Evolutionary conservation across 2,888 invertebrate genomes (phyloP).

Genomic region (Abrostola triplasia): DNA sequence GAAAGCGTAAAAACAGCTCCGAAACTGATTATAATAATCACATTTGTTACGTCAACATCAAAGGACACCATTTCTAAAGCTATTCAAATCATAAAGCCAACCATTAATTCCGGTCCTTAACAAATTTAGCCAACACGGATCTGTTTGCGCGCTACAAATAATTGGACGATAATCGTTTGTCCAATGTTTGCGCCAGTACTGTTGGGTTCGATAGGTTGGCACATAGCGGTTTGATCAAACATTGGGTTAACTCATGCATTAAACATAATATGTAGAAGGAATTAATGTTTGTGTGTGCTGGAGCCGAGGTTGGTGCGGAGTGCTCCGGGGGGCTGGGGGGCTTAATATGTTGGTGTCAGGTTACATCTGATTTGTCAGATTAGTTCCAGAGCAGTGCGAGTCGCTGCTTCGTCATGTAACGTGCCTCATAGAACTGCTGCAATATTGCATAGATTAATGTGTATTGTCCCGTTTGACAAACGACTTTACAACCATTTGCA

Average conservation of each 20-base stretch:
- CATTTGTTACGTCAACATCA: conserved; percentile 1
- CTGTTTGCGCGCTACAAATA: conserved; percentile 5
- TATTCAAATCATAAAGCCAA: conserved; percentile 1
- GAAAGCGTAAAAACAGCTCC: neutral
- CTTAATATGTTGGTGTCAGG: too few relatives aligned
- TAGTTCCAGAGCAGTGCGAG: too few relatives aligned
- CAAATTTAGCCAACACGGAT: conserved; percentile 4
- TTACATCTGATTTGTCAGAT: too few relatives aligned
- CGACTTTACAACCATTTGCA: too few relatives aligned
- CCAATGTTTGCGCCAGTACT: conserved; percentile 1
- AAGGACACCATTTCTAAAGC: conserved; percentile 5
- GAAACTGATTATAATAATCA: conserved; percentile 1
- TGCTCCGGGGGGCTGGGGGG: neutral
- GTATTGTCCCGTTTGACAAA: too few relatives aligned
- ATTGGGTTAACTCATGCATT: conserved; percentile 1
- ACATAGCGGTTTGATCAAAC: conserved; percentile 3
- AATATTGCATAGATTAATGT: too few relatives aligned
- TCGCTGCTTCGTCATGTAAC: too few relatives aligned
- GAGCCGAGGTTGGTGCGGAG: neutral
- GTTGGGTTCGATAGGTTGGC: conserved; percentile 2
- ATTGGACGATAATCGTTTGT: conserved; percentile 5
- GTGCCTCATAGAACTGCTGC: too few relatives aligned
- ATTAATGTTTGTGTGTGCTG: conserved; percentile 4
- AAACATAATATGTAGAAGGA: conserved; percentile 5
- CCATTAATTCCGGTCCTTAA: conserved; percentile 6